Percentiles rank a stretch among this genome's conserved stretches.
Conservation (phyloP, 1,140 invertebrate species). For the Phthorimaea operculella region DNA sequence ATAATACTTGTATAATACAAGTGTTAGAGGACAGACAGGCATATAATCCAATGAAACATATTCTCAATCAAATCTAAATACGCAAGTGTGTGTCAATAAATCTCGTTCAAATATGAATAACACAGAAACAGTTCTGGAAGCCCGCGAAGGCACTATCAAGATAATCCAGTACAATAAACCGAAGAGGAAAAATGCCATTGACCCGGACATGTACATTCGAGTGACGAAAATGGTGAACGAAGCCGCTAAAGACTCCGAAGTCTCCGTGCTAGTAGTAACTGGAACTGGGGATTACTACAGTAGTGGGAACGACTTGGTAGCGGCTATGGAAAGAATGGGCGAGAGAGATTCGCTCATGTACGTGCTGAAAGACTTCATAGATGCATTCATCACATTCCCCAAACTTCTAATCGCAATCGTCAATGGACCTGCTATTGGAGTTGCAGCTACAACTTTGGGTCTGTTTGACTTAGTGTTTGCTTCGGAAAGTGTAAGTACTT, state of each 20-base stretch:
- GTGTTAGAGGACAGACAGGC: too few relatives aligned
- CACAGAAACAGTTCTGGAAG: constrained; percentile 30
- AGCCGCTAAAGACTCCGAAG: constrained; percentile 73
- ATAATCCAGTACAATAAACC: constrained; percentile 80
- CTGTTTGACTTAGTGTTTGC: constrained; percentile 93
- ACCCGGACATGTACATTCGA: constrained; percentile 75
- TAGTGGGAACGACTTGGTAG: constrained; percentile 87
- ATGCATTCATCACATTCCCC: constrained; percentile 85
- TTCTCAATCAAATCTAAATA: too few relatives aligned
- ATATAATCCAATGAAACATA: too few relatives aligned
- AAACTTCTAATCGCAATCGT: constrained; percentile 90
- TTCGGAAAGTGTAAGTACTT: constrained; percentile 61
- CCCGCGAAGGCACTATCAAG: constrained; percentile 40
- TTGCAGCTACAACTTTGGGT: constrained; percentile 83
- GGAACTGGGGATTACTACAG: constrained; percentile 84
- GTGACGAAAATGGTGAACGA: constrained; percentile 74
- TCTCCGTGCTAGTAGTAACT: constrained; percentile 77
- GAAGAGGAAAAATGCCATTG: constrained; percentile 83
- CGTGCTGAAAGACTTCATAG: constrained; percentile 74
- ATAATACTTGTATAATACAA: too few relatives aligned
- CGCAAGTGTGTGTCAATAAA: too few relatives aligned
- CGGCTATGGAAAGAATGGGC: background rate
- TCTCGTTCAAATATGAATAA: background rate
- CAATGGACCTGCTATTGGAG: constrained; percentile 95
- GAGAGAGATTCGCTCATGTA: constrained; percentile 13